Conservation (phyloP, 2,797 vertebrate genomes). For the Sciaenops ocellatus region DNA sequence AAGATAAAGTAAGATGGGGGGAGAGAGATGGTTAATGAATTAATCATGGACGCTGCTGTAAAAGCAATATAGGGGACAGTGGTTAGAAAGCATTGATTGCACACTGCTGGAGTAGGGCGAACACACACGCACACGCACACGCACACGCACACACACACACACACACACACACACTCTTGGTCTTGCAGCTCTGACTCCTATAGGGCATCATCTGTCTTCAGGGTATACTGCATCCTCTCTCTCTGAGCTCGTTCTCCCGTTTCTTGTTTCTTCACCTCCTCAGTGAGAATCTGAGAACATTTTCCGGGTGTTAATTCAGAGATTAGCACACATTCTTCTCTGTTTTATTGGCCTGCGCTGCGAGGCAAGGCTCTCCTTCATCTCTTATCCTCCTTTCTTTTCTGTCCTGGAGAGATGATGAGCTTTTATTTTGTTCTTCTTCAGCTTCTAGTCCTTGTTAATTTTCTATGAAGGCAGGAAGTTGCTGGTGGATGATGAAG, state of each 20-base stretch:
- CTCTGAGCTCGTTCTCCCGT: neutral
- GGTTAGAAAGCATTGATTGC: constrained; percentile 72
- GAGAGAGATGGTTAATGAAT: constrained; percentile 73
- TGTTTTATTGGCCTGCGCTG: neutral
- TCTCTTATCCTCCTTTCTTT: neutral
- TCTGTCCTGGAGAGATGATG: neutral
- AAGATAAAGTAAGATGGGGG: constrained; percentile 41
- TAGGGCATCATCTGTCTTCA: constrained; percentile 40
- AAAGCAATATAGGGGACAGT: constrained; percentile 61
- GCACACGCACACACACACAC: constrained; percentile 3
- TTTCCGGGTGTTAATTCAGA: constrained; percentile 16
- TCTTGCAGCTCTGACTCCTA: constrained; percentile 22
- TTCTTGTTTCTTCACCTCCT: neutral
- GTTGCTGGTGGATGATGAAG: neutral
- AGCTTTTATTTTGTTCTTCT: neutral
- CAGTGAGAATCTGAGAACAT: neutral
- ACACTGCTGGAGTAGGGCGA: constrained; percentile 38
- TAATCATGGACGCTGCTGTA: constrained; percentile 76
- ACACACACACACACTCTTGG: constrained; percentile 1
- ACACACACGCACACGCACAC: constrained; percentile 29
- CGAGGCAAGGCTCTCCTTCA: neutral
- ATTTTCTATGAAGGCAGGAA: constrained; percentile 23
- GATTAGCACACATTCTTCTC: neutral
- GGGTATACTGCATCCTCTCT: neutral
- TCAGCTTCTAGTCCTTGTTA: neutral